Evolutionary conservation across 2,888 invertebrate species (phyloP).

Genomic region (Torymus auratus): DNA sequence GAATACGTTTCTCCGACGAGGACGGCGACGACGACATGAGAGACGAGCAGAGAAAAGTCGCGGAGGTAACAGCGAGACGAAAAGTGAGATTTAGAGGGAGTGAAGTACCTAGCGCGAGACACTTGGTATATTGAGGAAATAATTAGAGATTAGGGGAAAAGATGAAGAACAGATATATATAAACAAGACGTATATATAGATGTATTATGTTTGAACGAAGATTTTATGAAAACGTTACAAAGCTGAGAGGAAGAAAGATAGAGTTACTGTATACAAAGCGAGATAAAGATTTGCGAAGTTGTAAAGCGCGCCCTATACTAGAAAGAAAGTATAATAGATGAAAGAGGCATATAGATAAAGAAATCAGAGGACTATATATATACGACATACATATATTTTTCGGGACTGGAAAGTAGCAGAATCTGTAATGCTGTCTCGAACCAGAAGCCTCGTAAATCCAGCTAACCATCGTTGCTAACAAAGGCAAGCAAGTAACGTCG

Average conservation of each 20-base stretch:
- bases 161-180: not conserved
- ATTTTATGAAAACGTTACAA: conserved; percentile 51
- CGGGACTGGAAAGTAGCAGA: not conserved
- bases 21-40: not conserved
- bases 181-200: conserved; percentile 12
- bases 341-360: not conserved
- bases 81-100: conserved; percentile 23
- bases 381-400: conserved; percentile 9
- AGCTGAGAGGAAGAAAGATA: conserved; percentile 21
- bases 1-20: not conserved
- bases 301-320: too few species aligned
- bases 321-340: not conserved
- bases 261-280: conserved; percentile 49
- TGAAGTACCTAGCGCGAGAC: too few species aligned
- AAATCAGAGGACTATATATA: not conserved
- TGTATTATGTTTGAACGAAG: conserved; percentile 44
- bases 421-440: not conserved
- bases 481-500: too few species aligned
- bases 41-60: not conserved
- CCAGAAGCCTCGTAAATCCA: too few species aligned
- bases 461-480: too few species aligned
- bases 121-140: too few species aligned
- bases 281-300: conserved; percentile 6
- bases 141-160: not conserved
- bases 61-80: conserved; percentile 24